These are phyloP conservation scores for Neodiprion pinetum DNA, from an alignment of 1,140 invertebrate species.

Conservation along the genomic window DNA sequence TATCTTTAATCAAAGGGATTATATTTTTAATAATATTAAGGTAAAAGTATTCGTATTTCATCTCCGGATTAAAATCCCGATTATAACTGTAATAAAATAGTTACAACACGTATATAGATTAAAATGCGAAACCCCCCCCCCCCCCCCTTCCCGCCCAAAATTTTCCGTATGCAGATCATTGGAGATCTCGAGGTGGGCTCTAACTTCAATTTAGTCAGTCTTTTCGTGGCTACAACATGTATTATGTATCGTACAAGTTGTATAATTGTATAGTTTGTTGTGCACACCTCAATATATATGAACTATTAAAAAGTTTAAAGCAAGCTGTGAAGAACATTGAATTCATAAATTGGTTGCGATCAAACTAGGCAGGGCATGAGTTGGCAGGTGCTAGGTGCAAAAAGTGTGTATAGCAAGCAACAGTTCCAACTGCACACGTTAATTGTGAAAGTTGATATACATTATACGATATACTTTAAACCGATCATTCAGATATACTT, in stretches of 20 bases:
- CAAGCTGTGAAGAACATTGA: not conserved
- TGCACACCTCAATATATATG: too few relatives aligned
- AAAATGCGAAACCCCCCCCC: too few relatives aligned
- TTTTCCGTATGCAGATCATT: too few relatives aligned
- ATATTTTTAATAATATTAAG: not conserved
- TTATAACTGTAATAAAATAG: too few relatives aligned
- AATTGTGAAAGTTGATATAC: not conserved
- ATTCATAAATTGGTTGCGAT: not conserved
- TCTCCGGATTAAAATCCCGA: too few relatives aligned
- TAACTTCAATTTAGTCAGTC: not conserved
- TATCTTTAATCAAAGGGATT: not conserved
- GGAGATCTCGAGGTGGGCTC: not conserved
- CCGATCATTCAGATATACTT: too few relatives aligned
- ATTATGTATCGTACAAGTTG: not conserved
- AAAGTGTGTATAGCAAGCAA: not conserved
- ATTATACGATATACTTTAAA: not conserved
- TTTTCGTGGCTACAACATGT: not conserved
- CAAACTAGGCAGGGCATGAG: not conserved
- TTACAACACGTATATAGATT: too few relatives aligned
- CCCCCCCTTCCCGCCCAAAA: too few relatives aligned
- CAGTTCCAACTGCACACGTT: not conserved
- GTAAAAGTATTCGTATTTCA: too few relatives aligned
- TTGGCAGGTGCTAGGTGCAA: not conserved
- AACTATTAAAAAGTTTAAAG: not conserved
- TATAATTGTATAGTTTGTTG: too few relatives aligned